Evolutionary conservation across 2,888 invertebrate species (phyloP), one percentile per base, ranked within the genome.

Genomic region (Agrochola litura): DNA sequence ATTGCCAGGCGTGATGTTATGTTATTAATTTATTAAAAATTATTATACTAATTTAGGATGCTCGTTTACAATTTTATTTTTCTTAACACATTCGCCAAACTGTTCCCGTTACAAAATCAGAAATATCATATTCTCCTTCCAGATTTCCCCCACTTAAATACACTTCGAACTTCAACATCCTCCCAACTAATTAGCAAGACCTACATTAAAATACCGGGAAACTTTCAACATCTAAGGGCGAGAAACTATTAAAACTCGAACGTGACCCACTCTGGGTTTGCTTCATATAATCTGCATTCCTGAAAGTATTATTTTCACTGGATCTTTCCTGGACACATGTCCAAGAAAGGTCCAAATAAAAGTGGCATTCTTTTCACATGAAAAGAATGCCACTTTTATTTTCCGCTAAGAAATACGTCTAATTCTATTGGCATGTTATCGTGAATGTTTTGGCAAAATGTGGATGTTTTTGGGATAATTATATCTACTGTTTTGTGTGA

Each of bases 191-290:
- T 88, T 83, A 86, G 65, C 52, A 75, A 74, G 61, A 68, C 76
- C 69, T 82, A 76, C 75, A 82, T 88, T 83, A 76, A 85, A 81
- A 83, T 81, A 71, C 63, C 46, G 77, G 70, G 70, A 61, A 87
- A 86, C 85, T 87, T 89, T 85, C 82, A 83, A 82, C 88, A 88
- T 81, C 86, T 86, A 82, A 86, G 81, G 82, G 78, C 82, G 81
- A 86, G 81, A 83, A 91, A 90, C 90, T 91, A 92, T 92, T 93
- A 92, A 93, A 93, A 93, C 87, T 90, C 86, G 88, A 76, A 92
- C 92, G 92, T 93, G 92, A 91, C 91, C 86, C 80, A 84, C 86
- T 86, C 72, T 9, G 58, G 12, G 12, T 10, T 71, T 56, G 80
- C 77, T 61, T 61, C 68, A 76, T 69, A 82, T 88, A 87, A 91